phyloP scores from a whole-genome alignment of 2,113 vertebrate genomes.

The Sinocyclocheilus anophthalmus region DNA sequence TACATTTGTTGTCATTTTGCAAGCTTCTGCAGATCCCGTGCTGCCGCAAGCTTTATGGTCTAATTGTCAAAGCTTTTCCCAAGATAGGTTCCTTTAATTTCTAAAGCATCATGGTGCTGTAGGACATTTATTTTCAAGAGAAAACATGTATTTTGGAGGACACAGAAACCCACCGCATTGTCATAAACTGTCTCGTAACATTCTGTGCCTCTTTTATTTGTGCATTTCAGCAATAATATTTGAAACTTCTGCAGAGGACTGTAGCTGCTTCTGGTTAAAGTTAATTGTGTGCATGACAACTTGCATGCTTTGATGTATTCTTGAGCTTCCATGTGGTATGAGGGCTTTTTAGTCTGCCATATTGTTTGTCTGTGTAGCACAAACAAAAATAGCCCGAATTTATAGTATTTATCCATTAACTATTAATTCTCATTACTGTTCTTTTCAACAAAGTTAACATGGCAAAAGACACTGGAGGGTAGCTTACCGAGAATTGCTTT shows the following conservation, averaged over 20 bases:
- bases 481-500: not conserved
- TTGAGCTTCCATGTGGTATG: constrained; percentile 45
- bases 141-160: constrained; percentile 3
- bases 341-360: constrained; percentile 24
- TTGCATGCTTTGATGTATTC: constrained; percentile 57
- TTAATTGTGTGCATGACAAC: constrained; percentile 56
- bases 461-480: not conserved
- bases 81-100: constrained; percentile 24
- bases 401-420: not conserved
- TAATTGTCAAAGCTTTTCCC: constrained; percentile 47
- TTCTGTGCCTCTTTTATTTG: constrained; percentile 39
- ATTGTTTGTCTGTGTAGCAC: constrained; percentile 9
- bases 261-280: constrained; percentile 31
- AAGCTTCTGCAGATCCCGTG: constrained; percentile 60
- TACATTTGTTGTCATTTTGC: constrained; percentile 47
- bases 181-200: constrained; percentile 18
- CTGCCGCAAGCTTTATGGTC: constrained; percentile 52
- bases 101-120: not conserved
- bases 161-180: constrained; percentile 14
- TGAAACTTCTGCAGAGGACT: constrained; percentile 18
- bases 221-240: constrained; percentile 31
- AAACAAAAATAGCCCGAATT: not conserved
- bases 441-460: not conserved
- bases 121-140: constrained; percentile 11
- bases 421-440: not conserved